These are phyloP conservation scores for Drosophila nikananu DNA, from an alignment of 1,140 invertebrate species.

Conservation along the genomic window DNA sequence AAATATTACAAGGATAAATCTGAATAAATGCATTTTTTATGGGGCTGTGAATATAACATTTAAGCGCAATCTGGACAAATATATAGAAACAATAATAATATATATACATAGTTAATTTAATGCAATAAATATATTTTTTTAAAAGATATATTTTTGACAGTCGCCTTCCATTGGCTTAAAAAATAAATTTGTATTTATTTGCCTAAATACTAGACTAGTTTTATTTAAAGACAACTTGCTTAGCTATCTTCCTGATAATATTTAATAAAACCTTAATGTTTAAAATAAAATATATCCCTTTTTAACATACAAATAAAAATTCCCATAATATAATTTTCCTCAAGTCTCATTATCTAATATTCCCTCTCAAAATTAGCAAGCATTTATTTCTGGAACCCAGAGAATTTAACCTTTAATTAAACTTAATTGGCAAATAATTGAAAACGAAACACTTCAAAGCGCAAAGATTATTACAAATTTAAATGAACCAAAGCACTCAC, in stretches of 20 bases:
- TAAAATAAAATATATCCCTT: neutral
- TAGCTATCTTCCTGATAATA: neutral
- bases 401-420: slow-evolving; percentile 27
- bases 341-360: neutral
- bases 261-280: neutral
- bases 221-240: no score
- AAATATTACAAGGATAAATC: no score
- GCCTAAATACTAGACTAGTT: no score
- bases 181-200: no score
- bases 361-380: neutral
- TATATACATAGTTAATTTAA: no score
- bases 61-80: neutral
- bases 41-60: neutral
- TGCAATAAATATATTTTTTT: no score
- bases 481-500: slow-evolving; percentile 16
- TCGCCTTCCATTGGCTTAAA: no score
- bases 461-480: slow-evolving; percentile 39
- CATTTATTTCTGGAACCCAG: neutral
- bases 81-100: no score
- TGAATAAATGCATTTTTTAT: neutral
- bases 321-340: neutral
- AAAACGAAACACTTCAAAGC: slow-evolving; percentile 49
- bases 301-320: neutral
- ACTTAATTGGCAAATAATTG: slow-evolving; percentile 43
- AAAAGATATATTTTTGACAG: no score